Percentiles rank a stretch among this genome's conserved stretches.
Evolutionary conservation across 2,888 invertebrate genomes (phyloP).

Genomic region (Andrena marginata): DNA sequence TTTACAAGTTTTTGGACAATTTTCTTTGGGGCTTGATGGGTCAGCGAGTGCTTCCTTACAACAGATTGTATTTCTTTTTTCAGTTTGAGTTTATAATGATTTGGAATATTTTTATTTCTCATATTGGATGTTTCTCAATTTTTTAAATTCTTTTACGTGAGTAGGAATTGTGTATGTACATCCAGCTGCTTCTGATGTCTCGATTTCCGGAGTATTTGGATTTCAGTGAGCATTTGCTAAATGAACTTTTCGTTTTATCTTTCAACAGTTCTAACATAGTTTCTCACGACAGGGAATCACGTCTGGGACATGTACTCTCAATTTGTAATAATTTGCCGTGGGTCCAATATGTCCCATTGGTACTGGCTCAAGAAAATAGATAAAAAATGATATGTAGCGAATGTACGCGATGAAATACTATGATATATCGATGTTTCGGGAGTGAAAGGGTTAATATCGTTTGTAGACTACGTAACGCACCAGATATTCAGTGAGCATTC

Average conservation of each 20-base stretch:
- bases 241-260: not conserved
- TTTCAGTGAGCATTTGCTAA: not conserved
- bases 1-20: too few species aligned
- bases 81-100: too few species aligned
- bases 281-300: not conserved
- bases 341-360: constrained; percentile 41
- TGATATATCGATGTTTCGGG: constrained; percentile 28
- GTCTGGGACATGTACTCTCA: constrained; percentile 15
- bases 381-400: not conserved
- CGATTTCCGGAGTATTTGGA: not conserved
- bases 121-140: too few species aligned
- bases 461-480: constrained; percentile 38
- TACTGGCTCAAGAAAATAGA: constrained; percentile 43
- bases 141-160: too few species aligned
- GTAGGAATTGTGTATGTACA: too few species aligned
- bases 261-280: not conserved
- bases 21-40: too few species aligned
- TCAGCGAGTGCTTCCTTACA: too few species aligned
- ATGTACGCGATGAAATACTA: constrained; percentile 20
- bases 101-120: too few species aligned
- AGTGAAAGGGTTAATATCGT: constrained; percentile 37
- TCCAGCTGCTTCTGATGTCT: not conserved
- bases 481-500: constrained; percentile 22
- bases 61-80: too few species aligned
- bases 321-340: constrained; percentile 37